Percentiles rank a stretch among this genome's conserved stretches.
Evolutionary conservation across 2,888 invertebrate species (phyloP).

Genomic region (Caenorhabditis drosophilae): DNA sequence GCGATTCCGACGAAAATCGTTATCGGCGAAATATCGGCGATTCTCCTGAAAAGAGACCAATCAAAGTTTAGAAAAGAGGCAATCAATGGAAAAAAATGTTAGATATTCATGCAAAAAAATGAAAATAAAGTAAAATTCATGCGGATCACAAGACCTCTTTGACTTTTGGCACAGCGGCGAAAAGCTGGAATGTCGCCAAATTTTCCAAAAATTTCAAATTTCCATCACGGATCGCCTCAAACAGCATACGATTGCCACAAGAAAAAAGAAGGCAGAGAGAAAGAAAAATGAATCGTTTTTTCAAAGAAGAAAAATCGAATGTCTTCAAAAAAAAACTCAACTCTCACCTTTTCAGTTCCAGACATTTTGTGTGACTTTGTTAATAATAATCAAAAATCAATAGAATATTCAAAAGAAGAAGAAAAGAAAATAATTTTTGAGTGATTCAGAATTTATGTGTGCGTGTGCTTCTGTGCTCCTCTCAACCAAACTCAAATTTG

Average conservation of each 20-base stretch:
- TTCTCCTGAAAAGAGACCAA: slow-evolving; percentile 16
- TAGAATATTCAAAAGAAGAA: too few species aligned
- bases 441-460: too few species aligned
- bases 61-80: too few species aligned
- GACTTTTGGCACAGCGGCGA: slow-evolving; percentile 15
- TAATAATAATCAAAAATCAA: too few species aligned
- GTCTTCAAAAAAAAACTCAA: too few species aligned
- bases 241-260: not conserved
- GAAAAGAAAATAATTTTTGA: too few species aligned
- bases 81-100: not conserved
- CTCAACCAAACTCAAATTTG: too few species aligned
- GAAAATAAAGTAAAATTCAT: not conserved
- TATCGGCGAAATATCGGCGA: slow-evolving; percentile 29
- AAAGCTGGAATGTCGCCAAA: slow-evolving; percentile 31
- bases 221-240: slow-evolving; percentile 36
- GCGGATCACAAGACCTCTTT: not conserved
- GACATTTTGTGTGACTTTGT: too few species aligned
- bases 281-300: too few species aligned
- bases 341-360: too few species aligned
- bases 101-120: not conserved
- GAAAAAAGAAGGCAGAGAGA: not conserved
- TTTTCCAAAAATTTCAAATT: slow-evolving; percentile 32
- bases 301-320: too few species aligned
- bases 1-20: slow-evolving; percentile 28
- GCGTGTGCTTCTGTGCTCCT: too few species aligned